Conservation (phyloP, 2,888 invertebrate species). For the Eupithecia dodoneata region DNA sequence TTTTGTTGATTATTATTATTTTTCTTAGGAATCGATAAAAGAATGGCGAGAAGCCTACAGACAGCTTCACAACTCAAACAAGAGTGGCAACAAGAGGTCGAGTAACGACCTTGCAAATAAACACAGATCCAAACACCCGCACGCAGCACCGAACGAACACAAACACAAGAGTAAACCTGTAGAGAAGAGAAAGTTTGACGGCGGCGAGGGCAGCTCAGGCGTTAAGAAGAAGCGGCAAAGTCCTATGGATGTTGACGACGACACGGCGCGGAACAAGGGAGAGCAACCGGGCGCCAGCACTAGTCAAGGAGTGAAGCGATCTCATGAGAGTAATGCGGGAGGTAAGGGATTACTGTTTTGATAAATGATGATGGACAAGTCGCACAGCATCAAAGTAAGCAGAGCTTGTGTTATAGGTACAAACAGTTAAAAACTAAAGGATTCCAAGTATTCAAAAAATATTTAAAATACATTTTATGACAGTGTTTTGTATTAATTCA, state of each 20-base stretch:
- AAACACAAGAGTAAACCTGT: conserved; percentile 57
- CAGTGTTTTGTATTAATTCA: too few relatives aligned
- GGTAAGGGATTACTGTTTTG: conserved; percentile 29
- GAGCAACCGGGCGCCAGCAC: conserved; percentile 41
- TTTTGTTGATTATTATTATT: not conserved
- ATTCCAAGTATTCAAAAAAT: too few relatives aligned
- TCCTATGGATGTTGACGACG: conserved; percentile 54
- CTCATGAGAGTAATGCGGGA: conserved; percentile 52
- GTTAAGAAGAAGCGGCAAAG: conserved; percentile 70
- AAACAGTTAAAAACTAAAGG: too few relatives aligned
- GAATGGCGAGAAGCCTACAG: conserved; percentile 63
- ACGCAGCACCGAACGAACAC: conserved; percentile 52
- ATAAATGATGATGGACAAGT: not conserved
- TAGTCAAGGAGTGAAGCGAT: conserved; percentile 64
- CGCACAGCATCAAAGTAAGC: too few relatives aligned
- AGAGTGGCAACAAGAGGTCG: conserved; percentile 57
- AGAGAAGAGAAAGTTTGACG: conserved; percentile 64
- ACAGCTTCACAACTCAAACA: conserved; percentile 58
- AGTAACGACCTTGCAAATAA: conserved; percentile 60
- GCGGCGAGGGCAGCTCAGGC: conserved; percentile 51
- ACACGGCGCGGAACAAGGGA: not conserved
- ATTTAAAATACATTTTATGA: too few relatives aligned
- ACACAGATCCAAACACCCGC: conserved; percentile 63
- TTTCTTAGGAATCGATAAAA: conserved; percentile 64
- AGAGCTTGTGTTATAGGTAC: too few relatives aligned